Percentiles rank a stretch among this genome's conserved stretches.
These are phyloP conservation scores for Macaca nemestrina DNA, from an alignment of 2,113 vertebrate genomes.

Conservation along the genomic window DNA sequence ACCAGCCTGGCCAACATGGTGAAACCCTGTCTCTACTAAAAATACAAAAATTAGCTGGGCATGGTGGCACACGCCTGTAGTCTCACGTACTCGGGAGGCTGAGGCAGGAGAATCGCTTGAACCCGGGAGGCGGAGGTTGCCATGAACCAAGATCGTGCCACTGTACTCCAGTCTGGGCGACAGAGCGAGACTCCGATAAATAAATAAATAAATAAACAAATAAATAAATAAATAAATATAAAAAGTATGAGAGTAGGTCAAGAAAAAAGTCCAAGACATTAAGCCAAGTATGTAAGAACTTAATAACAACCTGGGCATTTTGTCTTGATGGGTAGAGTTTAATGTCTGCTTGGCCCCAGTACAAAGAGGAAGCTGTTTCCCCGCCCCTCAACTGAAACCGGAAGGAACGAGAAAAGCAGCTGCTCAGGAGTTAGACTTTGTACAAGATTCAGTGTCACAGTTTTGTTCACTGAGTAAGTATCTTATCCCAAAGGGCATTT, in stretches of 20 bases:
- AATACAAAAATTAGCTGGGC: too few relatives aligned
- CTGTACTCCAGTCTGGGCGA: too few relatives aligned
- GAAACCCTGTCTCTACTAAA: too few relatives aligned
- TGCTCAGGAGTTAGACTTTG: neutral
- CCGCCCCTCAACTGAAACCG: slow-evolving; percentile 35
- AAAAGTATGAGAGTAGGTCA: neutral
- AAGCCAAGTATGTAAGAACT: neutral
- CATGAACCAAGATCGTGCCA: too few relatives aligned
- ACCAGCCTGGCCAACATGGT: too few relatives aligned
- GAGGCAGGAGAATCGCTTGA: too few relatives aligned
- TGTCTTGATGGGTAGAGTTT: neutral
- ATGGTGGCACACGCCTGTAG: too few relatives aligned
- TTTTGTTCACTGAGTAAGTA: neutral
- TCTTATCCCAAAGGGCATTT: neutral
- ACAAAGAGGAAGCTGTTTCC: slow-evolving; percentile 70
- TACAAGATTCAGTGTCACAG: neutral
- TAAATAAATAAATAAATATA: neutral
- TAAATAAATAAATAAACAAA: too few relatives aligned
- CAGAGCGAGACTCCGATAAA: too few relatives aligned
- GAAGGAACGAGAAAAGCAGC: slow-evolving; percentile 57
- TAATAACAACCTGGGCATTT: neutral
- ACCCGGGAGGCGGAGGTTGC: too few relatives aligned
- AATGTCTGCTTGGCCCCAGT: neutral
- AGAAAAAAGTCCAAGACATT: slow-evolving; percentile 19
- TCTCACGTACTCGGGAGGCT: too few relatives aligned